Evolutionary conservation across 2,797 vertebrate genomes (phyloP).

Genomic region (Microtus californicus): DNA sequence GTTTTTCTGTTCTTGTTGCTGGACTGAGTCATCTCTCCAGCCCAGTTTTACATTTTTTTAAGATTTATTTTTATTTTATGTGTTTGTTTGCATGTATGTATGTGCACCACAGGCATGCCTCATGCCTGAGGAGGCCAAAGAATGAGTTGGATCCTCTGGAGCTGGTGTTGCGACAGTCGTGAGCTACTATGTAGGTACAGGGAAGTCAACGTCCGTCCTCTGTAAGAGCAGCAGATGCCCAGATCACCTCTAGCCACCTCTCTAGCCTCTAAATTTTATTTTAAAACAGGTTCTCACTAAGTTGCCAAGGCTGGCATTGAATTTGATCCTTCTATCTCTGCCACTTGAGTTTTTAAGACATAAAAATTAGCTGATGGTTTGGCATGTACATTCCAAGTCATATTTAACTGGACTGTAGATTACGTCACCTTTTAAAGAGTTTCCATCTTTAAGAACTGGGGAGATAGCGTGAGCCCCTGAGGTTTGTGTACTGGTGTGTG

Average conservation of each 20-base stretch:
- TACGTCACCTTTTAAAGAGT: background rate
- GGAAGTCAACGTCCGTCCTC: background rate
- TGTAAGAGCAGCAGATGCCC: background rate
- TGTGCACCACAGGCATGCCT: background rate
- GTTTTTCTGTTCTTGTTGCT: background rate
- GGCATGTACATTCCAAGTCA: conserved; percentile 51
- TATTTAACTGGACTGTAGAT: conserved; percentile 37
- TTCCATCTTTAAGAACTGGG: background rate
- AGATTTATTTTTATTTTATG: background rate
- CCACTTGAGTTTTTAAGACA: conserved; percentile 34
- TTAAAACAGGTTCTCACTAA: background rate
- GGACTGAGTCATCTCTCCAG: background rate
- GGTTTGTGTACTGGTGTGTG: background rate
- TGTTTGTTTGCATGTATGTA: background rate
- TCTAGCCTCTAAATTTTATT: background rate
- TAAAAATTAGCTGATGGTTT: conserved; percentile 61
- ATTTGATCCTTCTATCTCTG: background rate
- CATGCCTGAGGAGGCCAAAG: background rate
- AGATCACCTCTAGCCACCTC: background rate
- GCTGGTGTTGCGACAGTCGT: background rate
- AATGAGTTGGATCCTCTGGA: background rate
- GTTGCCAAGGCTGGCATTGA: background rate
- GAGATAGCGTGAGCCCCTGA: background rate
- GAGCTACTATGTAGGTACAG: background rate
- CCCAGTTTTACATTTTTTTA: background rate